These are phyloP conservation scores for Falcaria lacertinaria DNA, from an alignment of 2,888 invertebrate species.

Conservation along the genomic window DNA sequence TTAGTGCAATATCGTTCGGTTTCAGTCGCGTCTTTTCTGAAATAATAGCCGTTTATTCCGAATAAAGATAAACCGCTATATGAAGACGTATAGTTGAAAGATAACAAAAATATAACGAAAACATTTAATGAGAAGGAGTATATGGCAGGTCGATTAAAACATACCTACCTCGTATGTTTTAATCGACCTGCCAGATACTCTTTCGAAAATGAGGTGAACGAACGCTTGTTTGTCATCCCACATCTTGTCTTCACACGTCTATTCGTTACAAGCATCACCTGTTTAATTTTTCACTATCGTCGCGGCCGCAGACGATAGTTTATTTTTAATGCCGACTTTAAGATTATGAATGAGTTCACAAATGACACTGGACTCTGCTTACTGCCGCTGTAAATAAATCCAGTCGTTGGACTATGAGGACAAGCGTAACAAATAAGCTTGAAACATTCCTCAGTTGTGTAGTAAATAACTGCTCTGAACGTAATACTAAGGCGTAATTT, in stretches of 20 bases:
- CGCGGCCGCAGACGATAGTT: constrained; percentile 40
- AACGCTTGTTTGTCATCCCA: constrained; percentile 58
- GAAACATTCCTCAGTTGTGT: constrained; percentile 6
- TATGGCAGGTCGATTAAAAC: too few relatives aligned
- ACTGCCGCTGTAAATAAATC: constrained; percentile 37
- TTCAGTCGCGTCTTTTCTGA: constrained; percentile 1
- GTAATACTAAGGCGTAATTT: too few relatives aligned
- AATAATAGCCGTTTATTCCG: too few relatives aligned
- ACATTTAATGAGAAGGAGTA: too few relatives aligned
- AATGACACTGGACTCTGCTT: constrained; percentile 38
- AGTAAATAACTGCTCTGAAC: not conserved
- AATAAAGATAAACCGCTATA: too few relatives aligned
- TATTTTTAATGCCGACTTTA: constrained; percentile 55
- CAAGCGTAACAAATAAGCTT: constrained; percentile 13
- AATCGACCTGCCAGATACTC: constrained; percentile 32
- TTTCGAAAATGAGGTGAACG: constrained; percentile 48
- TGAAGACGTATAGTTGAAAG: too few relatives aligned
- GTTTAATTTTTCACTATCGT: constrained; percentile 66
- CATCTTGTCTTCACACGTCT: constrained; percentile 43
- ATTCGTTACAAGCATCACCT: constrained; percentile 53
- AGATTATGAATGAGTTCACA: constrained; percentile 61
- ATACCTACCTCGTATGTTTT: constrained; percentile 21
- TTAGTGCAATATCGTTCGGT: constrained; percentile 7
- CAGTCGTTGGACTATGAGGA: constrained; percentile 16
- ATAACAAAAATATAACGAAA: too few relatives aligned